phyloP scores from a whole-genome alignment of 92 coral and sea anemone species.

The Siderastrea radians region DNA sequence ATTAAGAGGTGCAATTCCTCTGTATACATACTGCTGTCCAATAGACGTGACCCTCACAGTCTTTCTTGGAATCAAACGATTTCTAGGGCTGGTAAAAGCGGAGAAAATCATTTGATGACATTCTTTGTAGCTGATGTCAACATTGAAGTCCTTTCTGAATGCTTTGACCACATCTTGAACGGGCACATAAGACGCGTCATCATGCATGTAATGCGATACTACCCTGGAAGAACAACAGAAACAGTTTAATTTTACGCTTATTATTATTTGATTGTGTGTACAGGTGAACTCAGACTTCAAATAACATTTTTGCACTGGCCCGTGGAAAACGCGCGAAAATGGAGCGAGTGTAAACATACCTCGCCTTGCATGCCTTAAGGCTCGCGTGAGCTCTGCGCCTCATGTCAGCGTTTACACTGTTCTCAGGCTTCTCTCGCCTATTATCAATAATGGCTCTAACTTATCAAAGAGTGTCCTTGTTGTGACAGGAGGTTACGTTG shows the following conservation, averaged over 20 bases:
- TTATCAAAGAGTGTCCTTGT: too few relatives aligned
- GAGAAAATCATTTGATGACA: conserved; percentile 93
- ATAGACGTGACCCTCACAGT: conserved; percentile 85
- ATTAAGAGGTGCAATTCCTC: conserved; percentile 83
- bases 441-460: too few relatives aligned
- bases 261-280: too few relatives aligned
- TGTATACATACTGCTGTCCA: conserved; percentile 89
- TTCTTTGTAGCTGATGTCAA: conserved; percentile 92
- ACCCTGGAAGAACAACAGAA: conserved; percentile 65
- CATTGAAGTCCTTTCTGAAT: conserved; percentile 76
- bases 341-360: too few relatives aligned
- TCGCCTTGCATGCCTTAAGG: too few relatives aligned
- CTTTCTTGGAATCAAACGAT: conserved; percentile 81
- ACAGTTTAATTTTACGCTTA: too few relatives aligned
- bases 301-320: too few relatives aligned
- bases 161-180: conserved; percentile 92
- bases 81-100: conserved; percentile 84
- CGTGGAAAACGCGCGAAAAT: too few relatives aligned
- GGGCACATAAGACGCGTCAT: conserved; percentile 82
- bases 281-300: background rate
- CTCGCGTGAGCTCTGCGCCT: too few relatives aligned
- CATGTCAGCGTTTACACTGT: too few relatives aligned
- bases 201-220: conserved; percentile 77
- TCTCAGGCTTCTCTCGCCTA: too few relatives aligned
- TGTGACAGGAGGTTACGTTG: too few relatives aligned